Evolutionary conservation across 2,888 invertebrate genomes (phyloP).

Genomic region (Sturmia bella): DNA sequence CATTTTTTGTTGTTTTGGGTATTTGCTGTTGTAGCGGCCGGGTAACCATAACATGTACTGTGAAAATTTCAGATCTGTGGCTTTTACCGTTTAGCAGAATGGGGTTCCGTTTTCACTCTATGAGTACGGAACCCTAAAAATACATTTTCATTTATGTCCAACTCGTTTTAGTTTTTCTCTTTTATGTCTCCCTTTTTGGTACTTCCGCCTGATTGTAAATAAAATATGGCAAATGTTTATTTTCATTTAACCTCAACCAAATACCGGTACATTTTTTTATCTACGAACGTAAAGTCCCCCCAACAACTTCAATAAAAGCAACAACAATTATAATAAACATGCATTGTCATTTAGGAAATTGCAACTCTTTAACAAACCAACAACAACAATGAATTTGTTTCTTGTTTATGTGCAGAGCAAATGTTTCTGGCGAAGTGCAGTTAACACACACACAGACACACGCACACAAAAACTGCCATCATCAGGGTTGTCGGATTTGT

Average conservation of each 20-base stretch:
- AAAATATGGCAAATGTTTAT: slow-evolving; percentile 30
- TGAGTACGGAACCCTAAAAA: no score
- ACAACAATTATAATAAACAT: slow-evolving; percentile 46
- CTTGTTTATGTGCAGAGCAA: slow-evolving; percentile 40
- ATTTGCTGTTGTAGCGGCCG: no score
- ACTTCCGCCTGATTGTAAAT: slow-evolving; percentile 55
- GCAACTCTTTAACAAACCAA: slow-evolving; percentile 53
- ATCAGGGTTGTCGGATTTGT: no score
- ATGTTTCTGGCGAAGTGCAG: slow-evolving; percentile 24
- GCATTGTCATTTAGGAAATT: slow-evolving; percentile 61
- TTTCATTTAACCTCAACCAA: slow-evolving; percentile 56
- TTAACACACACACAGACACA: not conserved
- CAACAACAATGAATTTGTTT: slow-evolving; percentile 43
- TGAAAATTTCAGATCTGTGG: no score
- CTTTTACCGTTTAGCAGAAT: no score
- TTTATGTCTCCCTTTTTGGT: not conserved
- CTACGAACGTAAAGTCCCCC: slow-evolving; percentile 22
- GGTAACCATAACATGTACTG: no score
- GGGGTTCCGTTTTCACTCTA: no score
- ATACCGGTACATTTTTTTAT: slow-evolving; percentile 44
- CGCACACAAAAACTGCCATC: no score
- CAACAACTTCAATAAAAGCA: not conserved
- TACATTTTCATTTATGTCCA: not conserved
- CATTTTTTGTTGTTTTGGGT: no score
- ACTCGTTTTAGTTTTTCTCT: not conserved